Base-by-base conservation (phyloP, 2,113 vertebrate species). In the Alligator mississippiensis region DNA sequence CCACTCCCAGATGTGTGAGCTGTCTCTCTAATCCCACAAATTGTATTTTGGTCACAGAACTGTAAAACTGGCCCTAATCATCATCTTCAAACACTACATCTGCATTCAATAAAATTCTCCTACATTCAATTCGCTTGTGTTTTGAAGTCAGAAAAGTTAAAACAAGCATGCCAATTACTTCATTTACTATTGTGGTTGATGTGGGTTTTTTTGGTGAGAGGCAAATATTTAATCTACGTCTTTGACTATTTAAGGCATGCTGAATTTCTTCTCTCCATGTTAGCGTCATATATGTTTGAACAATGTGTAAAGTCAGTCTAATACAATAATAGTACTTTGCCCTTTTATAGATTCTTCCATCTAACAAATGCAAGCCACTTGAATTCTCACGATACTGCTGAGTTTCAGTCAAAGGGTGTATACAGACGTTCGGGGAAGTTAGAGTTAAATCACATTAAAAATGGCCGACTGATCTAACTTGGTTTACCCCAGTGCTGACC, bases 141-240 rank as follows among this genome's bases (percentile, higher is more conserved):
- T 92, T 90, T 96, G 64, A 82, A 95, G 78, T 82, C 24, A 15
- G 16, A 28, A 17, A 82, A 60, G 59, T 70, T 90, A 82, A 88
- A 96, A 54, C 6, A 21, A 63, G 58, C 9, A 22, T 16, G 18
- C 86, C n/a, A 25, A 5, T 84, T 85, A 63, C 9, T 85, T 82
- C 11, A 54, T n/a, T 72, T 87, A 21, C 64, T 76, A 88, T 55
- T 1, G 4, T 4, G 3, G 4, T 15, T 85, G n/a, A 34, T 74
- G 10, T 81, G 57, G 27, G 2, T 55, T 62, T 80, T 61, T 66
- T 5, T 57, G 24, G 27, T 47, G 34, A 13, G 30, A 80, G 11
- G 68, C 21, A 84, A 13, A 62, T 75, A 19, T 80, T 93, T 87
- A 61, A 89, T 89, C 30, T 30, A 68, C 18, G 47, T 92, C n/a